Conservation (phyloP, 2,888 invertebrate species). For the Ashinkailepas kermadecensis region DNA sequence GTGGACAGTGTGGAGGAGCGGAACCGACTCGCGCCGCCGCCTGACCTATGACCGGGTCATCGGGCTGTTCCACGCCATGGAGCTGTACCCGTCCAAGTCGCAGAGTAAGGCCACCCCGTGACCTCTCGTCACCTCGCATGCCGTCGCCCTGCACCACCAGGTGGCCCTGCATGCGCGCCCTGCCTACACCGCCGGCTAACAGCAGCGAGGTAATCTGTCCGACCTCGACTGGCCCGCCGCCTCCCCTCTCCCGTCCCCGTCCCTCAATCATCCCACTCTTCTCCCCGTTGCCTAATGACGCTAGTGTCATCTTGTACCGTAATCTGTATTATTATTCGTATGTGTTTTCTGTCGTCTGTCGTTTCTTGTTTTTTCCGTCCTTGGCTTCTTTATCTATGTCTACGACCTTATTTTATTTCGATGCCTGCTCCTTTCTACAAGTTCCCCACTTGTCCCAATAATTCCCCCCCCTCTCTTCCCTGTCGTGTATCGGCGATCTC, state of each 20-base stretch:
- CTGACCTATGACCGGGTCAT: constrained; percentile 11
- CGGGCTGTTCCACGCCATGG: constrained; percentile 19
- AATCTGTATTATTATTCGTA: not conserved
- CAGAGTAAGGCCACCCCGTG: constrained; percentile 22
- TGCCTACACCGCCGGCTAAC: not conserved
- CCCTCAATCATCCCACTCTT: not conserved
- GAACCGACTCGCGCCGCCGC: constrained; percentile 9
- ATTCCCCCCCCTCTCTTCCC: too few species aligned
- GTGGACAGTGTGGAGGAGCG: constrained; percentile 11
- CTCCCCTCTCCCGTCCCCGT: not conserved
- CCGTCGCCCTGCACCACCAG: not conserved
- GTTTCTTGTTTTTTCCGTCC: not conserved
- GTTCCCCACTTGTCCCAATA: too few species aligned
- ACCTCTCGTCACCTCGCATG: constrained; percentile 6
- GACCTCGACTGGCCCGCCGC: not conserved
- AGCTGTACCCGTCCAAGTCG: constrained; percentile 26
- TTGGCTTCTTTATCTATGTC: too few species aligned
- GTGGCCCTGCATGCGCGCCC: not conserved
- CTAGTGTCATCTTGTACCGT: not conserved
- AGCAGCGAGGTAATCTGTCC: not conserved
- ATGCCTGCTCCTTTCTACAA: too few species aligned
- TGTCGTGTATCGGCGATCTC: too few species aligned
- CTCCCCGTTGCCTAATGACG: not conserved
- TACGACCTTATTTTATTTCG: too few species aligned
- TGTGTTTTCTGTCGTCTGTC: not conserved